Evolutionary conservation across 2,113 vertebrate genomes (phyloP).

Genomic region (Bombycilla garrulus): DNA sequence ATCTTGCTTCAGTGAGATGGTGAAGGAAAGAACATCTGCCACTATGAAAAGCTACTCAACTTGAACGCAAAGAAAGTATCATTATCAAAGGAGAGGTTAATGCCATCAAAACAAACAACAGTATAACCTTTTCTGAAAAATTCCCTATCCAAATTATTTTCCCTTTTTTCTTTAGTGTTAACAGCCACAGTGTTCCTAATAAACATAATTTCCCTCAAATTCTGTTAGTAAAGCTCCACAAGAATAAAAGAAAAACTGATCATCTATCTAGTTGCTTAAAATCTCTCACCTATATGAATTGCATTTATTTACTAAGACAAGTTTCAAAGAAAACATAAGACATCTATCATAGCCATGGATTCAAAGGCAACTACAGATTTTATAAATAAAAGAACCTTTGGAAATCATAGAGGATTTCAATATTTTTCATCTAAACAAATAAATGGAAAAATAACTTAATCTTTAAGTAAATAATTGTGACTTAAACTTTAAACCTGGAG

Average conservation of each 20-base stretch:
- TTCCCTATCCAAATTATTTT: not conserved
- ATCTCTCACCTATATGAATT: not conserved
- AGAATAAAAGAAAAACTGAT: not conserved
- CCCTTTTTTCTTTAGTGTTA: not conserved
- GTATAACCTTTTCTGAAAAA: not conserved
- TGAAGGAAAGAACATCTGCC: not conserved
- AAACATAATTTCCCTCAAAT: not conserved
- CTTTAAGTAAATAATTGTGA: not conserved
- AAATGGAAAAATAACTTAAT: not conserved
- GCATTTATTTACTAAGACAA: not conserved
- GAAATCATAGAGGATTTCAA: not conserved
- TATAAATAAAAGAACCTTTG: not conserved
- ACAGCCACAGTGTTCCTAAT: not conserved
- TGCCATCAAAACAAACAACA: not conserved
- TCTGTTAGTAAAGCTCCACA: not conserved
- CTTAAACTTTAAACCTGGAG: not conserved
- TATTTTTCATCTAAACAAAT: not conserved
- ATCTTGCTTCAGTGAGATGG: not conserved
- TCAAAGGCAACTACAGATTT: not conserved
- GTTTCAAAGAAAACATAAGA: not conserved
- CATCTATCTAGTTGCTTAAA: not conserved
- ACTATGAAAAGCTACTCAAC: not conserved
- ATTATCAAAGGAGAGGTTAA: not conserved
- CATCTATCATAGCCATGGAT: not conserved
- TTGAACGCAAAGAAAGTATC: not conserved